A percentile compares a stretch with the other conserved stretches of the same genome.
phyloP scores from a whole-genome alignment of 2,888 invertebrate species.

The Autographa pulchrina region DNA sequence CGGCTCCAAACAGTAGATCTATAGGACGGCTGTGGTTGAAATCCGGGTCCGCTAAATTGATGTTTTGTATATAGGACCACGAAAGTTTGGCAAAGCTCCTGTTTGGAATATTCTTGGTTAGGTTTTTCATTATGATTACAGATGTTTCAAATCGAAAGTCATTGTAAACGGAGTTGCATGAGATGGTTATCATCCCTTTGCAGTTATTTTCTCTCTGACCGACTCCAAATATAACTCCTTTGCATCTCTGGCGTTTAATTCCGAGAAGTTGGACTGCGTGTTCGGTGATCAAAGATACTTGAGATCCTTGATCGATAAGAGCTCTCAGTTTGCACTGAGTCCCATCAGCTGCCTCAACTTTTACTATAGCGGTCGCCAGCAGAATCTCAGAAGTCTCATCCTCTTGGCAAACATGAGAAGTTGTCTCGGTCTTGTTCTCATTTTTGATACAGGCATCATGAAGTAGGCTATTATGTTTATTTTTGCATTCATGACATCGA shows the following conservation, averaged over 20 bases:
- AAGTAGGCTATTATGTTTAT: too few relatives aligned
- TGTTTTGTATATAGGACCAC: background rate
- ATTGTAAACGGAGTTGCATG: background rate
- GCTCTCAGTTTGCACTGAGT: background rate
- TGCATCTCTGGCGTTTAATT: background rate
- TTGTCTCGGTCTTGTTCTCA: too few relatives aligned
- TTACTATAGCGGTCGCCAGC: background rate
- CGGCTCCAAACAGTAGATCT: constrained; percentile 7
- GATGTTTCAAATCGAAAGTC: background rate
- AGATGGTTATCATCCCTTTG: background rate
- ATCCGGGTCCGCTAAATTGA: constrained; percentile 7
- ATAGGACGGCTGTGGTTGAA: background rate
- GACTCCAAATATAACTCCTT: constrained; percentile 1
- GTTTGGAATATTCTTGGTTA: constrained; percentile 6
- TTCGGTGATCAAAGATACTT: constrained; percentile 1
- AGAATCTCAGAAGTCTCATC: constrained; percentile 5
- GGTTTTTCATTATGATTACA: constrained; percentile 10
- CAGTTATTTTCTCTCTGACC: constrained; percentile 7
- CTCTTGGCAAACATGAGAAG: constrained; percentile 6
- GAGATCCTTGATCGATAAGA: constrained; percentile 12
- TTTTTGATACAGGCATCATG: too few relatives aligned
- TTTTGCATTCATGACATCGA: too few relatives aligned
- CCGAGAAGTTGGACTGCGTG: constrained; percentile 3
- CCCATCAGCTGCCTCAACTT: background rate
- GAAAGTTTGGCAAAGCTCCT: constrained; percentile 10